Conservation (phyloP, 2,113 vertebrate species). For the Caranx ignobilis region DNA sequence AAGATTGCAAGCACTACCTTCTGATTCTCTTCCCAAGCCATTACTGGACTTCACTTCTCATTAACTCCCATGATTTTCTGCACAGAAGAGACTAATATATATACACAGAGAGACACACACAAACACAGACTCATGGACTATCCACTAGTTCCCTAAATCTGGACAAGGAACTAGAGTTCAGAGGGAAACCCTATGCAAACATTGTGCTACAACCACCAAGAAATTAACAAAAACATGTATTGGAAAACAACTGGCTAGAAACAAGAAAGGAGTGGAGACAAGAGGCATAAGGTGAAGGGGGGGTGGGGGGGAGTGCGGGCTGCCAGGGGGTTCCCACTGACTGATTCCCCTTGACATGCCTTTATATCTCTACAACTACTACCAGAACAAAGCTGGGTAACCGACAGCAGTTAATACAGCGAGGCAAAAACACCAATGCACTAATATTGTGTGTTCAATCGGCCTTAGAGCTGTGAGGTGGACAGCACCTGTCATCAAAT, state of each 20-base stretch:
- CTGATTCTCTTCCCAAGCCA: slow-evolving; percentile 66
- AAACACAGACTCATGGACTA: slow-evolving; percentile 1
- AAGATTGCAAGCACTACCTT: slow-evolving; percentile 34
- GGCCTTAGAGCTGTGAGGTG: slow-evolving; percentile 40
- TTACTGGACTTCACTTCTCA: slow-evolving; percentile 67
- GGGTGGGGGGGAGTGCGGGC: background rate
- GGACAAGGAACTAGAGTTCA: slow-evolving; percentile 38
- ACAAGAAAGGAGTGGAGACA: slow-evolving; percentile 29
- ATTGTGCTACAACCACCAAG: slow-evolving; percentile 22
- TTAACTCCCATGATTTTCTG: slow-evolving; percentile 47
- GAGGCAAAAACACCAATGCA: slow-evolving; percentile 32
- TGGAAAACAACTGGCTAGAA: slow-evolving; percentile 39
- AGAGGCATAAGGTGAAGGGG: slow-evolving; percentile 6
- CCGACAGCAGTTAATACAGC: slow-evolving; percentile 48
- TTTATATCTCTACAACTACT: slow-evolving; percentile 30
- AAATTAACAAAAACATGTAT: slow-evolving; percentile 10
- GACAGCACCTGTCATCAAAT: slow-evolving; percentile 36
- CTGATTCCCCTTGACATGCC: slow-evolving; percentile 39
- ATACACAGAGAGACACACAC: background rate
- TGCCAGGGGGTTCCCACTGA: slow-evolving; percentile 24
- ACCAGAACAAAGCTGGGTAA: slow-evolving; percentile 28
- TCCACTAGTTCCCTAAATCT: slow-evolving; percentile 25
- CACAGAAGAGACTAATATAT: slow-evolving; percentile 45
- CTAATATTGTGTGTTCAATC: slow-evolving; percentile 55
- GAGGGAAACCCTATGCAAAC: slow-evolving; percentile 43